Conservation (phyloP, 2,888 invertebrate species). For the Dioctria rufipes region DNA sequence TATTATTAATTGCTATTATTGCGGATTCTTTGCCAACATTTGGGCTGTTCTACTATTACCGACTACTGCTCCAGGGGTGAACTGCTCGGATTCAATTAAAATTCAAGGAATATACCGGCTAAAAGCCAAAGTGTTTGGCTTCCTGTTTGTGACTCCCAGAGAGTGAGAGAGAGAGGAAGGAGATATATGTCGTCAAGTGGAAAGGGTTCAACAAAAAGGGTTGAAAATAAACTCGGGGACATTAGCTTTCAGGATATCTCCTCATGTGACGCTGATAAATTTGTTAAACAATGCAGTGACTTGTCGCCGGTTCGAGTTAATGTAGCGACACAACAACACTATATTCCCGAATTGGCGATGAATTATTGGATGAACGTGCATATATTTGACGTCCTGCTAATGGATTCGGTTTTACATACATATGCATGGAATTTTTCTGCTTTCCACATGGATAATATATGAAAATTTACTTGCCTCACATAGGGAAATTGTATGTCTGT, state of each 20-base stretch:
- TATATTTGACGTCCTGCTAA: slow-evolving; percentile 55
- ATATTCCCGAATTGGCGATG: slow-evolving; percentile 55
- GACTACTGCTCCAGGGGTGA: neutral
- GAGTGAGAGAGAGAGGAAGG: neutral
- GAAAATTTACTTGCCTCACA: too few species aligned
- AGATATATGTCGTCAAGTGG: neutral
- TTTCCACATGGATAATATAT: neutral
- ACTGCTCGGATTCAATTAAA: slow-evolving; percentile 40
- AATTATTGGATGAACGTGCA: slow-evolving; percentile 57
- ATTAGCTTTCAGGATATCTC: slow-evolving; percentile 53
- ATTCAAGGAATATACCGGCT: slow-evolving; percentile 32
- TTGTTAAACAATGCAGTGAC: slow-evolving; percentile 59
- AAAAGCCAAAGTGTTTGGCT: slow-evolving; percentile 36
- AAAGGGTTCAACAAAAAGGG: slow-evolving; percentile 46
- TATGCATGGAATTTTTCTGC: neutral
- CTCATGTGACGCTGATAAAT: slow-evolving; percentile 58
- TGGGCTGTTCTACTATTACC: neutral
- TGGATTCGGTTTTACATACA: slow-evolving; percentile 45
- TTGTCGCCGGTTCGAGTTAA: slow-evolving; percentile 58
- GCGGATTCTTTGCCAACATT: slow-evolving; percentile 33
- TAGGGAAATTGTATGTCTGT: too few species aligned
- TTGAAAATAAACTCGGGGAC: slow-evolving; percentile 52
- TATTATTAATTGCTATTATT: slow-evolving; percentile 54
- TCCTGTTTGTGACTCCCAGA: neutral
- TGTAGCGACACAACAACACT: slow-evolving; percentile 58